These are phyloP conservation scores for Hydrozoanthus gracilis DNA, from an alignment of 92 coral and sea anemone species.

Conservation along the genomic window DNA sequence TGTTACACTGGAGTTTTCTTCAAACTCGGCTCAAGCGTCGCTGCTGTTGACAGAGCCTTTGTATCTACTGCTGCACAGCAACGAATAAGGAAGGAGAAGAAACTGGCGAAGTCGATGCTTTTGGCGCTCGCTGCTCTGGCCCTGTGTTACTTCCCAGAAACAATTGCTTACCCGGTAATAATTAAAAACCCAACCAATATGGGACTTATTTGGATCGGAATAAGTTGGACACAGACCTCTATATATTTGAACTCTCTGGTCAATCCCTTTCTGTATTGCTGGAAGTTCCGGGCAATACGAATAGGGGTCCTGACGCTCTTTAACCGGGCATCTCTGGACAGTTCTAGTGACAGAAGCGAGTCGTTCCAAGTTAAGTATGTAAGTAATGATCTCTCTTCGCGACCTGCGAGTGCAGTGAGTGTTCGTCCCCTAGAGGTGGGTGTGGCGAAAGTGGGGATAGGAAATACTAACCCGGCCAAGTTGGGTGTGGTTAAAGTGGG, in stretches of 20 bases:
- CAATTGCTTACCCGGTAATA: not conserved
- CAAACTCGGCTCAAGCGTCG: not conserved
- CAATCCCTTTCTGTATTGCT: slow-evolving; percentile 32
- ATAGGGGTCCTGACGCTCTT: not conserved
- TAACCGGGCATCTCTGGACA: not conserved
- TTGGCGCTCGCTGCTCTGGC: slow-evolving; percentile 1
- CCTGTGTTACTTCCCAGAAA: slow-evolving; percentile 24
- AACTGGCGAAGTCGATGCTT: not conserved
- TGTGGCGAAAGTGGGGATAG: no score
- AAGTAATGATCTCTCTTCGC: not conserved
- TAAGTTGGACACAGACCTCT: slow-evolving; percentile 15
- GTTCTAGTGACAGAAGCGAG: not conserved
- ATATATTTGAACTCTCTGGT: not conserved
- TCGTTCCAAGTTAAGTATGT: no score
- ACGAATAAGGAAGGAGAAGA: slow-evolving; percentile 24
- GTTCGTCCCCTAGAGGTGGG: no score
- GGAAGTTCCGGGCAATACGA: slow-evolving; percentile 19
- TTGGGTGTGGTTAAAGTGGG: no score
- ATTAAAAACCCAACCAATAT: slow-evolving; percentile 4
- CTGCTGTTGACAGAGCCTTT: not conserved
- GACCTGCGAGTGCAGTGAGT: not conserved
- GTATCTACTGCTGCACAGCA: not conserved
- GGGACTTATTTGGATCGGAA: slow-evolving; percentile 3
- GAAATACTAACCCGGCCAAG: no score
- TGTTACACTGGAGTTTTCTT: slow-evolving; percentile 7